phyloP scores from a whole-genome alignment of 2,888 invertebrate genomes.

The Apoda limacodes region DNA sequence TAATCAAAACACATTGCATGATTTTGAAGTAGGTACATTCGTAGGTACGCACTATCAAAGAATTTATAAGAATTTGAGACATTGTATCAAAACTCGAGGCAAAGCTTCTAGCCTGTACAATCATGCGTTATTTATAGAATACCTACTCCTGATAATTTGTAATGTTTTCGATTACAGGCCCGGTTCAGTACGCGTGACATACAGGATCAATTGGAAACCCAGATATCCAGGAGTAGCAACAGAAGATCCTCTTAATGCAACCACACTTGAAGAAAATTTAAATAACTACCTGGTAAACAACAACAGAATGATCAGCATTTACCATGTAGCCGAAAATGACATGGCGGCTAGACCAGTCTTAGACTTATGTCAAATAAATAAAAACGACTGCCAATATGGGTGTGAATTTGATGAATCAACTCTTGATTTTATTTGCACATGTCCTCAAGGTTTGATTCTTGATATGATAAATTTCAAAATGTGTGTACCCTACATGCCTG shows the following conservation, averaged over 20 bases:
- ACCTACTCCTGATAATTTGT: no score
- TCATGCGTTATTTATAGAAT: no score
- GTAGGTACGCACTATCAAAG: no score
- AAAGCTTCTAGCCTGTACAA: no score
- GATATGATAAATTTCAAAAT: constrained; percentile 47
- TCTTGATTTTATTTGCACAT: constrained; percentile 75
- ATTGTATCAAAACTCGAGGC: no score
- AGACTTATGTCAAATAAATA: constrained; percentile 75
- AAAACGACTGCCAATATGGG: constrained; percentile 73
- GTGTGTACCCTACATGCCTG: constrained; percentile 50
- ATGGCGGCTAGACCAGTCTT: constrained; percentile 54
- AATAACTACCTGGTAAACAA: constrained; percentile 56
- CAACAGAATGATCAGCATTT: constrained; percentile 63
- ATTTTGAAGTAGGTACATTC: no score
- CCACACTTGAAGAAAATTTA: constrained; percentile 55
- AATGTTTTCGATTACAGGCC: constrained; percentile 65
- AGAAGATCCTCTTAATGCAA: constrained; percentile 61
- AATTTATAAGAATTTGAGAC: no score
- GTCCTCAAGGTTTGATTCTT: constrained; percentile 64
- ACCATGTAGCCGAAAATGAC: constrained; percentile 61
- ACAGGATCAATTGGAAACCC: constrained; percentile 75
- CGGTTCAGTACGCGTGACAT: constrained; percentile 75
- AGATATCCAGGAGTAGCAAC: constrained; percentile 49
- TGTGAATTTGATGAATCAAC: constrained; percentile 75
- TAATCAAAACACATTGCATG: no score